phyloP scores from a whole-genome alignment of 2,797 vertebrate species.

The Cossypha dichroa region DNA sequence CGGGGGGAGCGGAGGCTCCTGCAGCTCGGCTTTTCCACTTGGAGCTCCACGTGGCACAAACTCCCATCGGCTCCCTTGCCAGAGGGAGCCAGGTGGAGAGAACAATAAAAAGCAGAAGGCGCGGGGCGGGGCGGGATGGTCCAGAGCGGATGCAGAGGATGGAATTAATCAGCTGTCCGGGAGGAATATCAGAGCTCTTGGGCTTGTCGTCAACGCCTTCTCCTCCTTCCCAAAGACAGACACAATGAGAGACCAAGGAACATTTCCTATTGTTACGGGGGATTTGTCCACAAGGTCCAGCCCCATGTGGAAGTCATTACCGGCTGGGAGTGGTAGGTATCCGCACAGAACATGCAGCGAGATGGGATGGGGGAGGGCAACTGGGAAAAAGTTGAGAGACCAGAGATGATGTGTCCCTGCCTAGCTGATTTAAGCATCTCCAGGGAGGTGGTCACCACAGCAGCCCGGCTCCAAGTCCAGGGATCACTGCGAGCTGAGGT shows the following conservation, averaged over 20 bases:
- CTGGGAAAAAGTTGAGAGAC: conserved; percentile 3
- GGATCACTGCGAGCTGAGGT: neutral
- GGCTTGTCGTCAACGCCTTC: conserved; percentile 65
- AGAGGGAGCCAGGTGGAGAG: conserved; percentile 65
- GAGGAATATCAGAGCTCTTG: conserved; percentile 63
- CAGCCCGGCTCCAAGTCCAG: neutral
- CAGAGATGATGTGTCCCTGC: conserved; percentile 28
- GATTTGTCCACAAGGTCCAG: conserved; percentile 60
- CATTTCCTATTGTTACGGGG: conserved; percentile 64
- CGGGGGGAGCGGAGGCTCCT: neutral
- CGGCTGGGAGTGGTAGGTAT: conserved; percentile 69
- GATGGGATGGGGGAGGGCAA: conserved; percentile 53
- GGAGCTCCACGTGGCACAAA: conserved; percentile 39
- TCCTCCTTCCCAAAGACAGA: conserved; percentile 67
- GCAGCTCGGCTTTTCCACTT: conserved; percentile 19
- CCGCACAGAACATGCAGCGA: conserved; percentile 19
- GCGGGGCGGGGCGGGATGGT: conserved; percentile 25
- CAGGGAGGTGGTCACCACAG: neutral
- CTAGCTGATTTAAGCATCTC: conserved; percentile 33
- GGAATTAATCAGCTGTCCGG: conserved; percentile 67
- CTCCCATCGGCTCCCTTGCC: conserved; percentile 32
- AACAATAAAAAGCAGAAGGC: conserved; percentile 65
- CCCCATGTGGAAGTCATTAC: conserved; percentile 74
- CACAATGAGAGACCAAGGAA: conserved; percentile 65
- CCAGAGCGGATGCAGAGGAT: conserved; percentile 60